A percentile compares a stretch with the other conserved stretches of the same genome.
Evolutionary conservation across 2,888 invertebrate species (phyloP).

Genomic region (Dynastes hyllus): DNA sequence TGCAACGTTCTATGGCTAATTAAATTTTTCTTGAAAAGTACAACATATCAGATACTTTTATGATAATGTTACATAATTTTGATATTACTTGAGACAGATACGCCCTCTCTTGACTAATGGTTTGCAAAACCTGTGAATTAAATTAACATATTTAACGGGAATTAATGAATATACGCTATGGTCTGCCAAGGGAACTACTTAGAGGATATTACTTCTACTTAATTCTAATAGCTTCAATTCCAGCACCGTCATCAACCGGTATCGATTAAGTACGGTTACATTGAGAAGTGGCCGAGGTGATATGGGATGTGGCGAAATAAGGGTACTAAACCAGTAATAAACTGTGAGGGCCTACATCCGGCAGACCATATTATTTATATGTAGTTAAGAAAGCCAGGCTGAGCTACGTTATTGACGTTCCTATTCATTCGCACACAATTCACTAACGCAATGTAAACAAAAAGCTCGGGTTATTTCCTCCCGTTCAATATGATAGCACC

Average conservation of each 20-base stretch:
- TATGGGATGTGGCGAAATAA: conserved; percentile 32
- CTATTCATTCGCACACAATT: conserved; percentile 34
- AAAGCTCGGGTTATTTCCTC: conserved; percentile 2
- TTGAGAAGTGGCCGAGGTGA: conserved; percentile 37
- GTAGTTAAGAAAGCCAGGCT: conserved; percentile 25
- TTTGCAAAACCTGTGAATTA: background rate
- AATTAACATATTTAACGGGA: conserved; percentile 27
- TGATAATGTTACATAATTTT: too few relatives aligned
- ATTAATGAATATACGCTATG: background rate
- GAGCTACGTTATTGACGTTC: conserved; percentile 16
- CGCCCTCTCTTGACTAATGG: too few relatives aligned
- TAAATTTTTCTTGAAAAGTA: too few relatives aligned
- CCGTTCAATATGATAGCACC: background rate
- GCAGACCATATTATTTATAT: conserved; percentile 39
- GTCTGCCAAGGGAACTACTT: conserved; percentile 23
- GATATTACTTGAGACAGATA: too few relatives aligned
- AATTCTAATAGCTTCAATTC: conserved; percentile 36
- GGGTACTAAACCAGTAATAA: conserved; percentile 43
- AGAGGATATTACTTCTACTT: conserved; percentile 38
- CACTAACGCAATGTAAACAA: conserved; percentile 27
- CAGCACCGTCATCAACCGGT: conserved; percentile 20
- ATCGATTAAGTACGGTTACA: conserved; percentile 38
- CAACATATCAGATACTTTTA: too few relatives aligned
- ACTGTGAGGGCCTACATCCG: conserved; percentile 41
- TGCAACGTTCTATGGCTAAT: background rate